A percentile compares a stretch with the other conserved stretches of the same genome.
Conservation (phyloP, 1,140 invertebrate species). For the Pemphigus obesinymphae region DNA sequence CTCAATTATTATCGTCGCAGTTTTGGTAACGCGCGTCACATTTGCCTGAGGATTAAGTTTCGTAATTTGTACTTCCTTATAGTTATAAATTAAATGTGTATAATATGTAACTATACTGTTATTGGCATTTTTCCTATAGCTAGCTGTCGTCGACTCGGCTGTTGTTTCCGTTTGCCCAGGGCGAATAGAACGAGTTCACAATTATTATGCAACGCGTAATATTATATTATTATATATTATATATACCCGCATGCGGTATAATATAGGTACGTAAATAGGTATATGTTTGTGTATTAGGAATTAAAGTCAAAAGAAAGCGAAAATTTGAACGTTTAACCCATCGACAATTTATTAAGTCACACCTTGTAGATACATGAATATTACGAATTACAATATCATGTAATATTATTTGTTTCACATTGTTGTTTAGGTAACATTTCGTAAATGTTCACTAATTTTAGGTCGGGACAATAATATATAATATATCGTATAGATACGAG, state of each 20-base stretch:
- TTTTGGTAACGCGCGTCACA: no score
- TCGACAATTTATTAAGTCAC: not conserved
- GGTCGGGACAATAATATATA: no score
- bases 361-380: not conserved
- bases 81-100: no score
- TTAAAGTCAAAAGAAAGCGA: not conserved
- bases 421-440: no score
- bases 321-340: not conserved
- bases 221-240: not conserved
- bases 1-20: no score
- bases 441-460: no score
- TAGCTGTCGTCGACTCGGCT: not conserved
- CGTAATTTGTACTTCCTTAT: no score
- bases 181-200: constrained; percentile 5
- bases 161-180: not conserved
- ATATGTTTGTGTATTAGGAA: not conserved
- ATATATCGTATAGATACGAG: not conserved
- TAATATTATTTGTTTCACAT: not conserved
- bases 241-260: not conserved
- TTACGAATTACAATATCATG: not conserved
- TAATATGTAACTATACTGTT: no score
- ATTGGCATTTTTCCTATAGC: not conserved
- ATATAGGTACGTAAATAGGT: not conserved
- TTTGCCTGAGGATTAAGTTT: no score
- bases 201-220: not conserved